Percentiles rank a stretch among this genome's conserved stretches.
phyloP scores from a whole-genome alignment of 2,113 vertebrate genomes.

The Dasyornis broadbenti region DNA sequence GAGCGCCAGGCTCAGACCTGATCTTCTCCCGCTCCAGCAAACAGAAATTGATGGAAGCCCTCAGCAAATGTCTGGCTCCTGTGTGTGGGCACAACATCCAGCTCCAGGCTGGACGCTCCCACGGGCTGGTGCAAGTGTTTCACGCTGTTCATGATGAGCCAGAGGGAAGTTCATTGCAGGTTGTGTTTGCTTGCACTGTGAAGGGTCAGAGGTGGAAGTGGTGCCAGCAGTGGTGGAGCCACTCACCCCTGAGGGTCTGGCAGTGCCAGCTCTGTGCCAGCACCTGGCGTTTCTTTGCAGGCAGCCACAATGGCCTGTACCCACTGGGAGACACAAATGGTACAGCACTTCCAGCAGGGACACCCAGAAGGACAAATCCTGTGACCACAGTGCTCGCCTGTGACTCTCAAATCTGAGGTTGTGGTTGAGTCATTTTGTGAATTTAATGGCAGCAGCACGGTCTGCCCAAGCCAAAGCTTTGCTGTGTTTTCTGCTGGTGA shows the following conservation, averaged over 20 bases:
- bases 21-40: not conserved
- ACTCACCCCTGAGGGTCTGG: accelerated
- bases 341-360: not conserved
- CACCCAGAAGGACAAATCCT: not conserved
- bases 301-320: not conserved
- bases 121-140: accelerated
- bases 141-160: not conserved
- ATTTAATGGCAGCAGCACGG: not conserved
- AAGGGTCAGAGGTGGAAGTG: not conserved
- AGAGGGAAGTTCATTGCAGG: not conserved
- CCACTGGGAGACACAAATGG: not conserved
- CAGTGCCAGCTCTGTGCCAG: not conserved
- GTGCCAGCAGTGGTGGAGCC: not conserved
- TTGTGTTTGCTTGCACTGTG: not conserved
- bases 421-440: not conserved
- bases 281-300: not conserved
- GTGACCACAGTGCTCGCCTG: not conserved
- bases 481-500: not conserved
- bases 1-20: accelerated
- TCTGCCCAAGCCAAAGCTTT: not conserved
- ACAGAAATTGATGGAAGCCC: not conserved
- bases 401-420: not conserved
- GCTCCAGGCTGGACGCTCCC: not conserved
- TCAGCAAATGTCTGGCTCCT: not conserved
- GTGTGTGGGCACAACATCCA: not conserved